Evolutionary conservation across 2,113 vertebrate species (phyloP).

Genomic region (Cryptomyrus ogoouensis): DNA sequence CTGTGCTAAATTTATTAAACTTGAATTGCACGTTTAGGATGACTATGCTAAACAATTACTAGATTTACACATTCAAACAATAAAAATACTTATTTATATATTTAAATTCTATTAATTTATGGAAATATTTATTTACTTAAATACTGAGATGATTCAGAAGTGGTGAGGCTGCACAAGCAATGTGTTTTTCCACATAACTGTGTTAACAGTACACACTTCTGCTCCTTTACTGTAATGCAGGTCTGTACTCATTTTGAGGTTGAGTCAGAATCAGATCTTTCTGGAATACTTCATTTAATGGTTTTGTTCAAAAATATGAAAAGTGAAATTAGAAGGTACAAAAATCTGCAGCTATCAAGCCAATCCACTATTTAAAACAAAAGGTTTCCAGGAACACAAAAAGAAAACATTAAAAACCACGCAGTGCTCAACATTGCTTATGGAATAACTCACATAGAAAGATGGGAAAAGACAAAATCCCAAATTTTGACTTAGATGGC

Average conservation of each 20-base stretch:
- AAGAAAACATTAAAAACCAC: slow-evolving; percentile 1
- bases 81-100: not conserved
- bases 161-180: not conserved
- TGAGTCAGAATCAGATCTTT: not conserved
- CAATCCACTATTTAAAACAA: slow-evolving; percentile 37
- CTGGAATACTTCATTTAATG: slow-evolving; percentile 24
- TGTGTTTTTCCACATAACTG: not conserved
- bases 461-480: not conserved
- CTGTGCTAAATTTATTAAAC: slow-evolving; percentile 37
- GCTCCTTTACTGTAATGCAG: not conserved
- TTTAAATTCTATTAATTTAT: not conserved
- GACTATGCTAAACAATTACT: slow-evolving; percentile 34
- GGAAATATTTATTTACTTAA: not conserved
- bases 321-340: slow-evolving; percentile 40
- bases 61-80: not conserved
- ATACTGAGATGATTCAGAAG: not conserved
- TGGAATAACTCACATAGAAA: not conserved
- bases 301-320: slow-evolving; percentile 33
- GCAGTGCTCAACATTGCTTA: not conserved
- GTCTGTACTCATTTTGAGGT: not conserved
- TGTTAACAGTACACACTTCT: not conserved
- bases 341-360: slow-evolving; percentile 34
- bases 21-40: slow-evolving; percentile 32
- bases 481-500: slow-evolving; percentile 32
- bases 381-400: slow-evolving; percentile 17